Base-by-base conservation (phyloP, 2,888 invertebrate genomes). In the Dorcus hopei region DNA sequence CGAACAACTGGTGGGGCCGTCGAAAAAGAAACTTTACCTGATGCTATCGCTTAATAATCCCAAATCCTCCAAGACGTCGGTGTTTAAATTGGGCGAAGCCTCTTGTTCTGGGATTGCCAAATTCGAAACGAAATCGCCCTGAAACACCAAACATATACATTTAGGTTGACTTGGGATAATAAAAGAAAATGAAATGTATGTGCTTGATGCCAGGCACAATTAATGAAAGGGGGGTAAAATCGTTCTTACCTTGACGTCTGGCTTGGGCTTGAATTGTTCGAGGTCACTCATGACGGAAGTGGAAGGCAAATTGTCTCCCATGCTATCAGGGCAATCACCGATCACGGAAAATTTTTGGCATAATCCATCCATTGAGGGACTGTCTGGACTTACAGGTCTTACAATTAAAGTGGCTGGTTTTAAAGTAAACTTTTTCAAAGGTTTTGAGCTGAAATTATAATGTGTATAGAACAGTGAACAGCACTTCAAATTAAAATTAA, bases 121-220 rank as follows among this genome's bases (percentile, higher is more conserved):
- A n/a, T 51, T 38, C 51, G 3, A 45, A 45, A 45, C n/a, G 38
- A 38, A 11, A n/a, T 33, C 26, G 23, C 19, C 58, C 53, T 53
- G 39, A 58, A 58, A 33, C 58, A 54, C 39, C 54, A 58, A 58
- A 50, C 54, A 54, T 39, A 58, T 54, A 54, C 54, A 54, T 58
- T 58, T 23, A 16, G 19, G 16, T 14, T 41, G 41, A 41, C 14
- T 41, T 33, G 26, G 26, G 26, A 2, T 33, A 33, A 33, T 3
- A 33, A 33, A 33, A 33, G 5, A 33, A 33, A 41, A 41, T 14
- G 19, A 57, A 57, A 57, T 57, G 56, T 57, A 57, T 57, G 47
- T 57, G 51, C 50, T 57, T 57, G 51, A 57, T 57, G 56, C 38
- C 26, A 33, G 26, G 26, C 26, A 33, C 26, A 33, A 33, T 1